Conservation (phyloP, 2,797 vertebrate genomes). For the Dendrocincla tyrannina region DNA sequence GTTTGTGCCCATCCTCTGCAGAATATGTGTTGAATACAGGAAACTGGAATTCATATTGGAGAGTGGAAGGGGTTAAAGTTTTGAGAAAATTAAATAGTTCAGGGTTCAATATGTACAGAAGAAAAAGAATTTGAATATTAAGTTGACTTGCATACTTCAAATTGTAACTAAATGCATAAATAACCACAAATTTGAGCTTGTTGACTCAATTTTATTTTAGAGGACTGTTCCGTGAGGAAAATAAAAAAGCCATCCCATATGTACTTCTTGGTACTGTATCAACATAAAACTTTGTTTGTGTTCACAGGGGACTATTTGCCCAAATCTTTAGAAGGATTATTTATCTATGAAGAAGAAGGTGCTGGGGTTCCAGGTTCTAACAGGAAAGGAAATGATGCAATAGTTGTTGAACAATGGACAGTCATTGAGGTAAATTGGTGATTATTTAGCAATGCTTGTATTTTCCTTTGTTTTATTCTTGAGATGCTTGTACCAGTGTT, state of each 20-base stretch:
- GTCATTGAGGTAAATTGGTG: slow-evolving; percentile 87
- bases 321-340: slow-evolving; percentile 91
- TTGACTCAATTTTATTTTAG: neutral
- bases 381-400: slow-evolving; percentile 88
- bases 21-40: neutral
- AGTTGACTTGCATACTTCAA: neutral
- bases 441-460: neutral
- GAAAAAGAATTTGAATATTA: neutral
- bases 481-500: neutral
- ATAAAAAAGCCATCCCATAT: neutral
- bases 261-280: neutral
- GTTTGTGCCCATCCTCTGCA: neutral
- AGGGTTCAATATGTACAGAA: neutral
- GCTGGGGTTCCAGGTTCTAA: slow-evolving; percentile 76
- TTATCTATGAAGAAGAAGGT: slow-evolving; percentile 91
- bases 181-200: neutral
- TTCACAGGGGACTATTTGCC: slow-evolving; percentile 87
- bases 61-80: neutral
- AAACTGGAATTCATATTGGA: neutral
- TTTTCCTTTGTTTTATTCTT: neutral
- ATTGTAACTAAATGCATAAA: neutral
- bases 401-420: slow-evolving; percentile 98
- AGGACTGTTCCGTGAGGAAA: neutral
- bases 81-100: neutral
- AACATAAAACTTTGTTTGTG: neutral